These are phyloP conservation scores for Drosophila nasuta DNA, from an alignment of 1,140 invertebrate species.

Conservation along the genomic window DNA sequence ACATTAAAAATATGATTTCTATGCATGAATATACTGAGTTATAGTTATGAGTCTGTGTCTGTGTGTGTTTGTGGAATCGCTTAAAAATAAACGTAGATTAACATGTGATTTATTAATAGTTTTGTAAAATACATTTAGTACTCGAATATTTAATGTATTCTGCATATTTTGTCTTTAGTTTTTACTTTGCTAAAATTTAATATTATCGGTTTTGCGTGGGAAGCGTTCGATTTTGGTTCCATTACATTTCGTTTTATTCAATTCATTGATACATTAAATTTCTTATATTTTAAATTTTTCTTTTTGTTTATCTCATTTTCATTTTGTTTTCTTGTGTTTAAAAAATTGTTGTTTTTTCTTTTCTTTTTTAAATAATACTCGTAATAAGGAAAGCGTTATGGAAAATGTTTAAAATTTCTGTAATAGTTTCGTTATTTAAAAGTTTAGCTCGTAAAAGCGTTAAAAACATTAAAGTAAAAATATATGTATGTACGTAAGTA, in stretches of 20 bases:
- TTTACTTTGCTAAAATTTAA: slow-evolving; percentile 78
- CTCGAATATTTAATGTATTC: slow-evolving; percentile 27
- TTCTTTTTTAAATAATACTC: slow-evolving; percentile 33
- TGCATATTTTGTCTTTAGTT: slow-evolving; percentile 39
- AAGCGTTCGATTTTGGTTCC: slow-evolving; percentile 85
- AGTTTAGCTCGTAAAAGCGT: slow-evolving; percentile 78
- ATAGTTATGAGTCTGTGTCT: slow-evolving; percentile 25
- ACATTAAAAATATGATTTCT: slow-evolving; percentile 63
- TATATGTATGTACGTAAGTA: slow-evolving; percentile 55
- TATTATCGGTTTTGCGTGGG: slow-evolving; percentile 84
- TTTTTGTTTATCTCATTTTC: slow-evolving; percentile 19
- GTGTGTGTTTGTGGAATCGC: slow-evolving; percentile 31
- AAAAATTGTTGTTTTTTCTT: slow-evolving; percentile 33
- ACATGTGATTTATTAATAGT: slow-evolving; percentile 45
- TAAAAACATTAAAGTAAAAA: slow-evolving; percentile 80
- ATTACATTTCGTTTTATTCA: slow-evolving; percentile 78
- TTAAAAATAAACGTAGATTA: slow-evolving; percentile 56
- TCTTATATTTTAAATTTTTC: slow-evolving; percentile 18
- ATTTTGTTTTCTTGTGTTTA: slow-evolving; percentile 40
- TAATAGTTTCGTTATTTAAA: slow-evolving; percentile 60
- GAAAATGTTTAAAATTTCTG: slow-evolving; percentile 71
- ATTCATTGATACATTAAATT: slow-evolving; percentile 60
- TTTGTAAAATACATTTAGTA: slow-evolving; percentile 64
- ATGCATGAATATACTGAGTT: slow-evolving; percentile 25
- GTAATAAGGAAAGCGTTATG: slow-evolving; percentile 54